Evolutionary conservation across 2,888 invertebrate species (phyloP).

Genomic region (Seira musarum): DNA sequence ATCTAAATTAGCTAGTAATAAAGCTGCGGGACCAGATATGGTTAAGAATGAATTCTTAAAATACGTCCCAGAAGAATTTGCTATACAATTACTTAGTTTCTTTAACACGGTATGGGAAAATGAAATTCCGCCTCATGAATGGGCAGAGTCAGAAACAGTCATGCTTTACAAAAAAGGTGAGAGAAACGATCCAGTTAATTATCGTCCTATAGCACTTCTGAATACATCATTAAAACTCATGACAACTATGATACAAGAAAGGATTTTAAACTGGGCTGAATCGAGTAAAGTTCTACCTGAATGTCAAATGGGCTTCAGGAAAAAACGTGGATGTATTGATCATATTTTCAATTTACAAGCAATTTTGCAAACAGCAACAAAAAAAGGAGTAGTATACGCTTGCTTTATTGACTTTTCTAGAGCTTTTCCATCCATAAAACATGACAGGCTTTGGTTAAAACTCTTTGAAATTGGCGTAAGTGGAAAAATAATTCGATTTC

Average conservation of each 20-base stretch:
- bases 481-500: constrained; percentile 41
- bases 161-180: constrained; percentile 49
- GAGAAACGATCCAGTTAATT: constrained; percentile 22
- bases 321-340: constrained; percentile 60
- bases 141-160: constrained; percentile 21
- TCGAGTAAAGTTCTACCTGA: constrained; percentile 64
- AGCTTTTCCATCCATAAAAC: constrained; percentile 47
- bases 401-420: constrained; percentile 57
- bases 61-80: not conserved
- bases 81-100: not conserved
- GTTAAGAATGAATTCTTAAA: not conserved
- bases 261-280: constrained; percentile 59
- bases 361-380: constrained; percentile 39
- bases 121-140: constrained; percentile 17
- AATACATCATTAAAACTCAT: constrained; percentile 39
- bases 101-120: constrained; percentile 23
- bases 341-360: constrained; percentile 64
- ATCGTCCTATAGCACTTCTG: constrained; percentile 41
- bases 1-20: not conserved
- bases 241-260: constrained; percentile 28
- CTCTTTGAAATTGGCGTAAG: constrained; percentile 40
- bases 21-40: not conserved
- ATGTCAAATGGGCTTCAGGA: constrained; percentile 67
- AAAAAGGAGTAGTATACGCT: constrained; percentile 37
- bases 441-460: constrained; percentile 45